Evolutionary conservation across 2,888 invertebrate species (phyloP).

Genomic region (Ethmia dodecea): DNA sequence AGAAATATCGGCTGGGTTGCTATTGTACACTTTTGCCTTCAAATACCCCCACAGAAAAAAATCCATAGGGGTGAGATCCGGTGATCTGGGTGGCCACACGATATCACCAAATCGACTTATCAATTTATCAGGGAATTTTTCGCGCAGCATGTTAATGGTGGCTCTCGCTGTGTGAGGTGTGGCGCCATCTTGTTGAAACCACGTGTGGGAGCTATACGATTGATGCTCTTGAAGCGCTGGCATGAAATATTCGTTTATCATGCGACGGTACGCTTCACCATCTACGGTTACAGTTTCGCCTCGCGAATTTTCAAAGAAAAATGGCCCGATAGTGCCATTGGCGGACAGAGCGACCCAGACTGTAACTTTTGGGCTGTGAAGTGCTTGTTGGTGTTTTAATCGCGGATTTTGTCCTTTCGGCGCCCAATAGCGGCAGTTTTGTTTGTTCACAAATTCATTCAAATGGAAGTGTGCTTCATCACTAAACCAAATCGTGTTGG

Average conservation of each 20-base stretch:
- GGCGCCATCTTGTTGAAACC: too few relatives aligned
- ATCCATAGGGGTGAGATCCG: too few relatives aligned
- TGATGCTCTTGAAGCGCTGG: slow-evolving; percentile 19
- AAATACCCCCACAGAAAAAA: too few relatives aligned
- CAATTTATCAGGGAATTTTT: too few relatives aligned
- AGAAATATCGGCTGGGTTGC: too few relatives aligned
- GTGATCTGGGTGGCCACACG: too few relatives aligned
- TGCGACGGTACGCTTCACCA: slow-evolving; percentile 18
- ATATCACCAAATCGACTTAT: too few relatives aligned
- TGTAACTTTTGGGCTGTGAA: slow-evolving; percentile 12
- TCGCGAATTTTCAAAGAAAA: slow-evolving; percentile 18
- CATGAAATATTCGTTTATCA: slow-evolving; percentile 20
- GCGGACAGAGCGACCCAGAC: slow-evolving; percentile 17
- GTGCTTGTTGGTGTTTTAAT: slow-evolving; percentile 17
- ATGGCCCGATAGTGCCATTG: slow-evolving; percentile 17
- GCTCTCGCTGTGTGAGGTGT: too few relatives aligned
- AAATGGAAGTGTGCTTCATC: slow-evolving; percentile 35
- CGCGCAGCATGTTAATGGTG: too few relatives aligned
- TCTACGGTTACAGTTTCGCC: slow-evolving; percentile 17
- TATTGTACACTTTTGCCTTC: too few relatives aligned
- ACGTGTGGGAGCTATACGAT: too few relatives aligned
- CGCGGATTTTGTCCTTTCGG: slow-evolving; percentile 16
- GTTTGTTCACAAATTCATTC: slow-evolving; percentile 19
- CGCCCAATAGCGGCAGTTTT: slow-evolving; percentile 19
- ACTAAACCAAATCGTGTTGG: slow-evolving; percentile 17